Evolutionary conservation across 2,888 invertebrate genomes (phyloP).

Genomic region (Phorcus lineatus): DNA sequence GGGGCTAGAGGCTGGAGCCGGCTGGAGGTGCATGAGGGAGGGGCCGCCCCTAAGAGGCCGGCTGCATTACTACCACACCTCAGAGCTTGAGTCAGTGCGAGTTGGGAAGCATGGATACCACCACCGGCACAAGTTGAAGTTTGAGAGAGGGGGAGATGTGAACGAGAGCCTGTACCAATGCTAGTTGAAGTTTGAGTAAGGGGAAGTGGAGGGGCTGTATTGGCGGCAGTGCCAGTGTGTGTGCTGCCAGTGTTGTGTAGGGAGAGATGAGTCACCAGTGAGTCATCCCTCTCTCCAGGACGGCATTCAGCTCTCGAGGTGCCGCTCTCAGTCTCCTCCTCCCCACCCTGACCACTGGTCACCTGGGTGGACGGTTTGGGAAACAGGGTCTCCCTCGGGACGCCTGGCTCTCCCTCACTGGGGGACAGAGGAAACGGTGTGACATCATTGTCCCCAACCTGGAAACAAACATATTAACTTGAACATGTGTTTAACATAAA

Average conservation of each 20-base stretch:
- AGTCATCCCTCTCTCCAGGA: not conserved
- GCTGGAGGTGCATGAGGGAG: no score
- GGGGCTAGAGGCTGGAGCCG: not conserved
- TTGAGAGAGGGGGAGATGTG: not conserved
- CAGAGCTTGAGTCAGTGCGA: no score
- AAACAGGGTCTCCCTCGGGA: not conserved
- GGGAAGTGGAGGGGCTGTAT: not conserved
- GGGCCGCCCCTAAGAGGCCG: no score
- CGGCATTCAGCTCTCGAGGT: not conserved
- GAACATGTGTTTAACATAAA: not conserved
- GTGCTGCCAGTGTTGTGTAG: not conserved
- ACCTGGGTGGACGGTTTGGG: no score
- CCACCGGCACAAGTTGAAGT: no score
- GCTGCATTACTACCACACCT: no score
- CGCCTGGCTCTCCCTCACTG: not conserved
- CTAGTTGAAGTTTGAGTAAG: not conserved
- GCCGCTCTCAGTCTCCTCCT: no score
- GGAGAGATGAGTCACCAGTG: conserved; percentile 1
- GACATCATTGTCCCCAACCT: not conserved
- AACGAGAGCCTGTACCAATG: not conserved
- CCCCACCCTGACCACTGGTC: no score
- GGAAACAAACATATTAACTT: not conserved
- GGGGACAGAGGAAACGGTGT: not conserved
- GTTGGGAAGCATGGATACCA: no score
- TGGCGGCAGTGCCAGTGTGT: not conserved